Evolutionary conservation across 2,888 invertebrate genomes (phyloP).

Genomic region (Dasypogon diadema): DNA sequence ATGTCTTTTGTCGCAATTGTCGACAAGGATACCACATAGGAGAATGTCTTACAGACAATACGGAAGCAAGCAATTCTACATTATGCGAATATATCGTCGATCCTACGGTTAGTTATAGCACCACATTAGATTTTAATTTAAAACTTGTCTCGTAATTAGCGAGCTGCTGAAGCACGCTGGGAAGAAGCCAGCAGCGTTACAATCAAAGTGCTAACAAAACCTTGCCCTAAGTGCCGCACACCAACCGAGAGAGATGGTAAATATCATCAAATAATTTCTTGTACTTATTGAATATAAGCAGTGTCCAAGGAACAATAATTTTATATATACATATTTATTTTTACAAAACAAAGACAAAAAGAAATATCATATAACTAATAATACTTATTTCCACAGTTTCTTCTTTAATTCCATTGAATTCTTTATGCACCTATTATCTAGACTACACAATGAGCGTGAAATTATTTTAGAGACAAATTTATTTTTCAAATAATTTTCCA

Average conservation of each 20-base stretch:
- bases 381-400: too few relatives aligned
- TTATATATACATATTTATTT: too few relatives aligned
- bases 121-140: constrained; percentile 7
- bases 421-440: too few relatives aligned
- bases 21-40: constrained; percentile 83
- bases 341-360: too few relatives aligned
- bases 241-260: constrained; percentile 84
- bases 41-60: constrained; percentile 72
- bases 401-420: too few relatives aligned
- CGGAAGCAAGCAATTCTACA: constrained; percentile 60
- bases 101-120: constrained; percentile 67
- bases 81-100: constrained; percentile 74
- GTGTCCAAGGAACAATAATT: too few relatives aligned
- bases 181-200: constrained; percentile 80
- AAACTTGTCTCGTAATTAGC: constrained; percentile 58
- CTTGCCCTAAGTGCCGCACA: constrained; percentile 86
- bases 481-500: too few relatives aligned
- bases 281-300: too few relatives aligned
- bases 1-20: constrained; percentile 83
- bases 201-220: constrained; percentile 83
- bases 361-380: too few relatives aligned
- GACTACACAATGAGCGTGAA: too few relatives aligned
- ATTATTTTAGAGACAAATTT: too few relatives aligned
- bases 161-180: constrained; percentile 77
- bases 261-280: too few relatives aligned